phyloP scores from a whole-genome alignment of 2,113 vertebrate species.

The Sander vitreus region DNA sequence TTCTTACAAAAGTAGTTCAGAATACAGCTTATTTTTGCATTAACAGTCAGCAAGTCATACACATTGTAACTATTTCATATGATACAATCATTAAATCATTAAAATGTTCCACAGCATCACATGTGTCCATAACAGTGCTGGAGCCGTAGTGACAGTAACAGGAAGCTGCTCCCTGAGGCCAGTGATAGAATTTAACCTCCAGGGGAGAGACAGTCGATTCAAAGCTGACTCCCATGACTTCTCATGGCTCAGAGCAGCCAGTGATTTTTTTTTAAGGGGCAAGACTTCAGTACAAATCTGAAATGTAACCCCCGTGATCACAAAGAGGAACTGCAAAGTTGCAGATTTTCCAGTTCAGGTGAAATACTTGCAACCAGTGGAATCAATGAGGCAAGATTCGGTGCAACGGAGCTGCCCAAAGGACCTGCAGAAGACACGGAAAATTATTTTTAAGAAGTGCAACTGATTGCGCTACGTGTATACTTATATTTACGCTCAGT shows the following conservation, averaged over 20 bases:
- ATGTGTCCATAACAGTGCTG: slow-evolving; percentile 73
- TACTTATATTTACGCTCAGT: background rate
- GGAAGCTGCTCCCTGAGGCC: slow-evolving; percentile 50
- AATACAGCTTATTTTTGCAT: slow-evolving; percentile 69
- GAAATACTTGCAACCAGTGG: slow-evolving; percentile 96
- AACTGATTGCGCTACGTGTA: background rate
- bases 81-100: slow-evolving; percentile 54
- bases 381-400: slow-evolving; percentile 93
- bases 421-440: slow-evolving; percentile 82
- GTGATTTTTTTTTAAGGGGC: slow-evolving; percentile 27
- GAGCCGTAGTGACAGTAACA: slow-evolving; percentile 57
- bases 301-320: slow-evolving; percentile 45
- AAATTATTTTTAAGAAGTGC: background rate
- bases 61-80: slow-evolving; percentile 48
- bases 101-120: slow-evolving; percentile 32
- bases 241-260: slow-evolving; percentile 52
- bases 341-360: slow-evolving; percentile 83
- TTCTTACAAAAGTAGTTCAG: slow-evolving; percentile 48
- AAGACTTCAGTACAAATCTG: slow-evolving; percentile 49
- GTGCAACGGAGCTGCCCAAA: slow-evolving; percentile 93
- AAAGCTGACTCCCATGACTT: slow-evolving; percentile 37
- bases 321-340: slow-evolving; percentile 39
- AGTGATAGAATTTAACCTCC: slow-evolving; percentile 33
- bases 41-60: slow-evolving; percentile 79
- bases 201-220: slow-evolving; percentile 15